Evolutionary conservation across 2,113 vertebrate species (phyloP).

Genomic region (Sturnira hondurensis): DNA sequence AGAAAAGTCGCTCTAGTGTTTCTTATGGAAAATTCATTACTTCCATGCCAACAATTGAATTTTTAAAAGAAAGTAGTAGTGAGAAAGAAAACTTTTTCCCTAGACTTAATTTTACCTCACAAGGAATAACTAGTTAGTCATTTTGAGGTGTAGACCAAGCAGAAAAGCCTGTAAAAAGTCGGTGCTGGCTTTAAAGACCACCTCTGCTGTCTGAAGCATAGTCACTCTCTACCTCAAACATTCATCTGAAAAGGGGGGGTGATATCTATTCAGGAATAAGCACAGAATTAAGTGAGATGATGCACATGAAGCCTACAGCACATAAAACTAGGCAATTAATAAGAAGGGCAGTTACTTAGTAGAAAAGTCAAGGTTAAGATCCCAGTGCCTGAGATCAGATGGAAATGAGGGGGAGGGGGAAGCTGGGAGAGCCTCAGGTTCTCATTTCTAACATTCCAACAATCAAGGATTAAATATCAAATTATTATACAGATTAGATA

Average conservation of each 20-base stretch:
- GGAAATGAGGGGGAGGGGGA: background rate
- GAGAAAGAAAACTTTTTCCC: background rate
- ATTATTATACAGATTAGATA: background rate
- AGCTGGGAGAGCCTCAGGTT: background rate
- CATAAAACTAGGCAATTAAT: background rate
- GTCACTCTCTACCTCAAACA: background rate
- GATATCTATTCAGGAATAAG: background rate
- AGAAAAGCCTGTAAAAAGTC: background rate
- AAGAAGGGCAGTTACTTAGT: background rate
- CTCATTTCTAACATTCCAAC: background rate
- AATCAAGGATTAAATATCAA: background rate
- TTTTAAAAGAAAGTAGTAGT: background rate
- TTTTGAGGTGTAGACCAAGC: background rate
- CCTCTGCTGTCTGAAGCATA: background rate
- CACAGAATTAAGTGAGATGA: background rate
- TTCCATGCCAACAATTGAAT: background rate
- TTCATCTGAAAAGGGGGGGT: background rate
- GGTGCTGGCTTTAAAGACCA: background rate
- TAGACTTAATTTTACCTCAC: background rate
- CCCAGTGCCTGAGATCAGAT: background rate
- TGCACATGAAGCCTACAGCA: background rate
- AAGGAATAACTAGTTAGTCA: background rate
- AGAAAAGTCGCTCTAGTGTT: background rate
- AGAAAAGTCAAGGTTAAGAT: background rate
- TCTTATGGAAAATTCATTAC: background rate